Conservation (phyloP, 2,797 vertebrate genomes). For the Mustela erminea region DNA sequence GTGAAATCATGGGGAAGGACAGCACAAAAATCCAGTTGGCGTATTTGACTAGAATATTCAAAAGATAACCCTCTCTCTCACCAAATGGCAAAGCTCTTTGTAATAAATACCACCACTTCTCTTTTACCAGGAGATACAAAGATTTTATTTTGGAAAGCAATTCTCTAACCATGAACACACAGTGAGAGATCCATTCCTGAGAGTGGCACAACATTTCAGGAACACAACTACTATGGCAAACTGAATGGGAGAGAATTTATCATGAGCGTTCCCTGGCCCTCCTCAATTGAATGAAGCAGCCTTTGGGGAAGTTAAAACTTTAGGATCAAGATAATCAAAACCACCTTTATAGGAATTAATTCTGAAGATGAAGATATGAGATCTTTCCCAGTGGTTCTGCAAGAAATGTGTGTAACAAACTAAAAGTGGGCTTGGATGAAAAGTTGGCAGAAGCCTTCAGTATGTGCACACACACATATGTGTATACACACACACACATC, state of each 20-base stretch:
- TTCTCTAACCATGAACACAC: constrained; percentile 84
- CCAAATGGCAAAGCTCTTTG: constrained; percentile 26
- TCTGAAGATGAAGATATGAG: constrained; percentile 60
- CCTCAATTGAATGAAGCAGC: constrained; percentile 91
- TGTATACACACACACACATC: background rate
- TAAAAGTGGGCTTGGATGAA: constrained; percentile 38
- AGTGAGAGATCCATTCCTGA: constrained; percentile 86
- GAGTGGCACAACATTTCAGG: constrained; percentile 86
- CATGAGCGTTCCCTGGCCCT: constrained; percentile 92
- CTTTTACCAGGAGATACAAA: constrained; percentile 47
- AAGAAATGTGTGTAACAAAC: constrained; percentile 40
- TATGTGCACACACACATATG: background rate
- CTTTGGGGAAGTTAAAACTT: constrained; percentile 91
- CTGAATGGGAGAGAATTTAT: constrained; percentile 92
- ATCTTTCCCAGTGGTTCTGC: background rate
- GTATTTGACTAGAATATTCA: constrained; percentile 83
- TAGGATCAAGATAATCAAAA: constrained; percentile 84
- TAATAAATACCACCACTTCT: constrained; percentile 16
- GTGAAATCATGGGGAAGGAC: constrained; percentile 90
- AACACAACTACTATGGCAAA: constrained; percentile 89
- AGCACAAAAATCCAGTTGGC: constrained; percentile 84
- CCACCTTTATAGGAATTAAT: constrained; percentile 83
- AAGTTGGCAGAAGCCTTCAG: constrained; percentile 55
- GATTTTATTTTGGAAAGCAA: constrained; percentile 70
- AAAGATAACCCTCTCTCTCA: constrained; percentile 79